Evolutionary conservation across 2,888 invertebrate species (phyloP).

Genomic region (Tethea ocularis): DNA sequence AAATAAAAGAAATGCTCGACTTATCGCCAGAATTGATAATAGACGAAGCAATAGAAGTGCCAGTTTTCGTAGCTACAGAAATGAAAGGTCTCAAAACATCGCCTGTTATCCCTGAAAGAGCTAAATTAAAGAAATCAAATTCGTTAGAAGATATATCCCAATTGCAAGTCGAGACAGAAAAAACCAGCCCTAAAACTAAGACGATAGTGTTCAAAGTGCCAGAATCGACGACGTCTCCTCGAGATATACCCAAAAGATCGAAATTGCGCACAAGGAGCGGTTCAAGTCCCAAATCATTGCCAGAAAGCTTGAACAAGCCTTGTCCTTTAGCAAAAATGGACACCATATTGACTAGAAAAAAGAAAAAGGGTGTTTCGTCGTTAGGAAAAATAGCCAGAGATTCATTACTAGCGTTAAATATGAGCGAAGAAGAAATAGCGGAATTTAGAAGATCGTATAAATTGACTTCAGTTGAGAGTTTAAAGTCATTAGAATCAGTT

Average conservation of each 20-base stretch:
- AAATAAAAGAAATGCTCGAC: conserved; percentile 66
- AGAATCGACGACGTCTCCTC: conserved; percentile 61
- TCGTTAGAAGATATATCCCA: conserved; percentile 69
- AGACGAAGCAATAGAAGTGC: conserved; percentile 62
- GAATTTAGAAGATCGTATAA: conserved; percentile 74
- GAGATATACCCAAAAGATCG: conserved; percentile 69
- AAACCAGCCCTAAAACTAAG: conserved; percentile 59
- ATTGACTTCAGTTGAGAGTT: conserved; percentile 73
- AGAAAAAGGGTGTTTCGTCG: conserved; percentile 61
- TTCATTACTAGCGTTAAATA: conserved; percentile 73
- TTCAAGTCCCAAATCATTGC: conserved; percentile 77
- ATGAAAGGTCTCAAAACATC: conserved; percentile 55
- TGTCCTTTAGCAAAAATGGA: conserved; percentile 67
- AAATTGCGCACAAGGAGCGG: conserved; percentile 68
- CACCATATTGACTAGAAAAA: conserved; percentile 64
- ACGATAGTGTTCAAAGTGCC: conserved; percentile 74
- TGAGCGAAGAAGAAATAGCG: conserved; percentile 77
- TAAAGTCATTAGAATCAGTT: conserved; percentile 73
- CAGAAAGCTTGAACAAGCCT: conserved; percentile 71
- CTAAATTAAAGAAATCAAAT: conserved; percentile 70
- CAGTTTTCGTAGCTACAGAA: conserved; percentile 60
- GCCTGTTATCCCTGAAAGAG: conserved; percentile 67
- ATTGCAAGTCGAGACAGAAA: conserved; percentile 40
- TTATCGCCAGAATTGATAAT: conserved; percentile 73
- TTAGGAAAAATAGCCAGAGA: conserved; percentile 77